Base-by-base conservation (phyloP, 2,888 invertebrate species). In the Trachelus iudaicus region DNA sequence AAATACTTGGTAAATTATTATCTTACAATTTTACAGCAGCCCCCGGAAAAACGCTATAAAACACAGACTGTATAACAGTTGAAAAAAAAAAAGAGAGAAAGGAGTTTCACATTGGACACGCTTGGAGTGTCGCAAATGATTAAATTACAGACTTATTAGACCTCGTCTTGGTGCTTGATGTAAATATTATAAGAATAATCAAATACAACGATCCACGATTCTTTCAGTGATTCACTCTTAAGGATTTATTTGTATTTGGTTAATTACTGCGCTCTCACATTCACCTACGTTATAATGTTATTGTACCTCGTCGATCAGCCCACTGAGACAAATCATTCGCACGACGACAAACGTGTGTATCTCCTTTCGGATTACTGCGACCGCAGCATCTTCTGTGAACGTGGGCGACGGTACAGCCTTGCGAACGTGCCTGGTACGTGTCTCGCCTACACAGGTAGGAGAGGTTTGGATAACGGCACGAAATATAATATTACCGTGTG, bases 221-320 rank as follows among this genome's bases (percentile, higher is more conserved):
- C 0, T 56, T 56, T 9, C 23, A 23, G 9, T 56, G 56, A 23
- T 56, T 56, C 15, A 15, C 23, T 56, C 56, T 56, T 56, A 56
- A 15, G 56, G 23, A 56, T 75, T 81, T 82, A 85, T 76, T 35
- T 81, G 78, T 86, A 87, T 87, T 87, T 87, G 85, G 85, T 87
- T 87, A 87, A 83, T 76, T 78, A 80, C 76, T 74, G 73, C 78
- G 75, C 75, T 37, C 78, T 56, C 56, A 68, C 75, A 76, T 80
- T 71, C 75, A 78, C 73, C 69, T 69, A 71, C 31, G 31, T 33
- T 33, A 71, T 40, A 15, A 56, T 56, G 9, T 23, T 56, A 56
- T 56, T 56, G 40, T 15, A 23, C 23, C 56, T 56, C 9, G 33
- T 71, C 71, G 71, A 13, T 31, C 71, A 12, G 33, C 71, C 31